Conservation (phyloP, 2,888 invertebrate genomes). For the Sepioteuthis lessoniana region DNA sequence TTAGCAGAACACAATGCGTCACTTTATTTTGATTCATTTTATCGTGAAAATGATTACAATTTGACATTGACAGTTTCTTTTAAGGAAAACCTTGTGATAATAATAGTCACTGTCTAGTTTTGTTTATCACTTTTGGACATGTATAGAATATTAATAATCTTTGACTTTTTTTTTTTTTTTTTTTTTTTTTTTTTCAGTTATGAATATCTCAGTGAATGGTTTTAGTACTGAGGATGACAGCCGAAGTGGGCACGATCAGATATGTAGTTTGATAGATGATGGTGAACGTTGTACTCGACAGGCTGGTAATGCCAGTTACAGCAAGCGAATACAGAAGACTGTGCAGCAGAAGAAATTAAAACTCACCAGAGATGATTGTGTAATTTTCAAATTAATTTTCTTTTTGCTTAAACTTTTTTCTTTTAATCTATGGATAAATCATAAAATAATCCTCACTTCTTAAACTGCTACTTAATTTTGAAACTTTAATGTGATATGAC, state of each 20-base stretch:
- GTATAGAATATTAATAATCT: background rate
- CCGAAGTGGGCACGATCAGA: constrained; percentile 67
- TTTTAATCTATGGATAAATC: too few relatives aligned
- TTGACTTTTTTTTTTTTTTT: background rate
- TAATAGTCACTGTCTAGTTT: too few relatives aligned
- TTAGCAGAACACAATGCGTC: too few relatives aligned
- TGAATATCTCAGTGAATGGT: constrained; percentile 61
- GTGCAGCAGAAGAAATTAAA: constrained; percentile 92
- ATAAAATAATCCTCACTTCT: too few relatives aligned
- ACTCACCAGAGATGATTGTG: constrained; percentile 87
- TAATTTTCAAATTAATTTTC: constrained; percentile 71
- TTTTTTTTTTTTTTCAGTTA: constrained; percentile 50
- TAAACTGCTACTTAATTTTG: too few relatives aligned
- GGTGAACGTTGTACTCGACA: constrained; percentile 88
- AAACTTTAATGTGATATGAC: too few relatives aligned
- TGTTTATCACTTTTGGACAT: too few relatives aligned
- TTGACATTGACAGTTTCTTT: too few relatives aligned
- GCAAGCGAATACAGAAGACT: constrained; percentile 96
- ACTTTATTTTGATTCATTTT: too few relatives aligned
- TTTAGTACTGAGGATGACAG: constrained; percentile 67
- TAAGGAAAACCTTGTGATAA: too few relatives aligned
- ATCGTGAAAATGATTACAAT: too few relatives aligned
- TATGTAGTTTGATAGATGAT: constrained; percentile 89
- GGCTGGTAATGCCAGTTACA: constrained; percentile 96
- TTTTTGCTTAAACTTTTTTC: background rate